Percentiles rank a stretch among this genome's conserved stretches.
Conservation (phyloP, 2,797 vertebrate species). For the Geotrypetes seraphini region DNA sequence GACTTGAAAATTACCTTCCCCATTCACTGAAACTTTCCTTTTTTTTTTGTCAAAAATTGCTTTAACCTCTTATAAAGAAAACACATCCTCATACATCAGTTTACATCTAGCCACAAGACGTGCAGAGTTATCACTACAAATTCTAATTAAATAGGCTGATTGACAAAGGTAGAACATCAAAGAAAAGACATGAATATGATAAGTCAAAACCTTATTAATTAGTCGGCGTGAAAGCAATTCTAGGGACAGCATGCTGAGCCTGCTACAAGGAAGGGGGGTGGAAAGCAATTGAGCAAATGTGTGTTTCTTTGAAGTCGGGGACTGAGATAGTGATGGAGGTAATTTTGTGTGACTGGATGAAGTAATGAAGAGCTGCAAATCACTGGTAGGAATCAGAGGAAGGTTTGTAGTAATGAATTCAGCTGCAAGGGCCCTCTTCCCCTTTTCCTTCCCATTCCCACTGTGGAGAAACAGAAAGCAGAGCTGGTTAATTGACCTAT, state of each 20-base stretch:
- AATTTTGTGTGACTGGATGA: conserved; percentile 84
- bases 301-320: conserved; percentile 85
- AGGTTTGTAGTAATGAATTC: conserved; percentile 65
- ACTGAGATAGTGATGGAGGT: conserved; percentile 67
- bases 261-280: conserved; percentile 51
- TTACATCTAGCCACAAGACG: conserved; percentile 68
- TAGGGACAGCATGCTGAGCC: conserved; percentile 70
- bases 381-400: conserved; percentile 55
- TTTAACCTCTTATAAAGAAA: conserved; percentile 49
- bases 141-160: conserved; percentile 76
- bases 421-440: too few species aligned
- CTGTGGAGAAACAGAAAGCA: conserved; percentile 75
- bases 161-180: conserved; percentile 82
- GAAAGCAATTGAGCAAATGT: conserved; percentile 60
- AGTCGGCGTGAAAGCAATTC: conserved; percentile 66
- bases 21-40: conserved; percentile 11
- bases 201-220: conserved; percentile 78
- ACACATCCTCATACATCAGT: conserved; percentile 68
- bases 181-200: conserved; percentile 66
- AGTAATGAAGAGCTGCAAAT: conserved; percentile 85
- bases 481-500: conserved; percentile 86
- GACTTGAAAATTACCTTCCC: conserved; percentile 14
- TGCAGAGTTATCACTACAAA: conserved; percentile 70
- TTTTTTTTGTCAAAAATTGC: conserved; percentile 55
- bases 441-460: conserved; percentile 64